Evolutionary conservation across 2,113 vertebrate genomes (phyloP).

Genomic region (Telmatochromis brachygnathus): DNA sequence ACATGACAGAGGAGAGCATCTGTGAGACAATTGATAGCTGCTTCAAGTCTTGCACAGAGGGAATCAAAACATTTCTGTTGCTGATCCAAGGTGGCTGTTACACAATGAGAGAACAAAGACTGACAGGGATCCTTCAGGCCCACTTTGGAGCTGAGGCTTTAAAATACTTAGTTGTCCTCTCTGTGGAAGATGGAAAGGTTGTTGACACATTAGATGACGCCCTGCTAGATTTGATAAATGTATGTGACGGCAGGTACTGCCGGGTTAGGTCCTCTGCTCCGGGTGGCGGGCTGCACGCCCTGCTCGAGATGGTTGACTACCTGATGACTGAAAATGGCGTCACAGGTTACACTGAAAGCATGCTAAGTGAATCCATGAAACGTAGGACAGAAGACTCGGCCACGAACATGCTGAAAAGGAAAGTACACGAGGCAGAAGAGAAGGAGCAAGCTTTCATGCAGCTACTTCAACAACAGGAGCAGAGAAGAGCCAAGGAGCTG

Average conservation of each 20-base stretch:
- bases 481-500: background rate
- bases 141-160: slow-evolving; percentile 16
- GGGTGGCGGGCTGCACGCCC: background rate
- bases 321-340: background rate
- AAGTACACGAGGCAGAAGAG: background rate
- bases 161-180: slow-evolving; percentile 12
- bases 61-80: slow-evolving; percentile 6
- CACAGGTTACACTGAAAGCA: slow-evolving; percentile 3
- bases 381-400: background rate
- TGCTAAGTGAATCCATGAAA: background rate
- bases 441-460: background rate
- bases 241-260: slow-evolving; percentile 17
- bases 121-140: slow-evolving; percentile 10
- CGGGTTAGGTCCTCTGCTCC: background rate
- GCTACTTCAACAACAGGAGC: background rate
- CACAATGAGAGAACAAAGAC: background rate
- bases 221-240: slow-evolving; percentile 30
- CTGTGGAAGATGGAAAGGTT: slow-evolving; percentile 11
- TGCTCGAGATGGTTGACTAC: slow-evolving; percentile 5
- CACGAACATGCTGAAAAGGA: slow-evolving; percentile 5
- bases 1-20: background rate
- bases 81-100: slow-evolving; percentile 25
- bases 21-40: background rate
- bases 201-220: background rate
- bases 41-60: background rate